Conservation (phyloP, 1,140 invertebrate genomes). For the Bombus superbus region DNA sequence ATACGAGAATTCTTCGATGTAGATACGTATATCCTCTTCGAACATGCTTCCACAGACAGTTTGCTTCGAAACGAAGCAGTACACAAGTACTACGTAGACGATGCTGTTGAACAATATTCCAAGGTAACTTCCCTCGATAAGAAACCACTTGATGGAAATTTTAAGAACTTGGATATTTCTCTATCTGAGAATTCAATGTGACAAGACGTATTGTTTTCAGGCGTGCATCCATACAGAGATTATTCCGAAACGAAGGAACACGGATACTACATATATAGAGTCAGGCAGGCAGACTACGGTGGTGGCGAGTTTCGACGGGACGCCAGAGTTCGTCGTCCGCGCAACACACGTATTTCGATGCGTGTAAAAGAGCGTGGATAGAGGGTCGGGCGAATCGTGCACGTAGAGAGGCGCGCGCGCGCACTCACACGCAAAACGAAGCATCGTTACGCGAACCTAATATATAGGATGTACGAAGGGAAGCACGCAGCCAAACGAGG, state of each 20-base stretch:
- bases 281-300: not conserved
- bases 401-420: not conserved
- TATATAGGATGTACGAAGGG: not conserved
- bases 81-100: too few relatives aligned
- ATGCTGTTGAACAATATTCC: too few relatives aligned
- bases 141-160: too few relatives aligned
- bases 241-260: constrained; percentile 14
- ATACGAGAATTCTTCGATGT: too few relatives aligned
- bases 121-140: too few relatives aligned
- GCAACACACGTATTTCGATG: constrained; percentile 42
- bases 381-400: constrained; percentile 14
- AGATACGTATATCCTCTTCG: too few relatives aligned
- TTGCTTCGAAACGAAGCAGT: constrained; percentile 1
- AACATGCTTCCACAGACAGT: not conserved
- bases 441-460: not conserved
- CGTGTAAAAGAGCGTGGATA: constrained; percentile 35
- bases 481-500: constrained; percentile 21
- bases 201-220: too few relatives aligned
- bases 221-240: not conserved
- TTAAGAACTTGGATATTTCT: too few relatives aligned
- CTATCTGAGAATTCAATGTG: too few relatives aligned
- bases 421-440: not conserved
- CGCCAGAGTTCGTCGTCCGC: constrained; percentile 69
- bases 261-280: too few relatives aligned
- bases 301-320: constrained; percentile 46